Evolutionary conservation across 2,797 vertebrate species (phyloP).

Genomic region (Gymnoscopelus microlampas): DNA sequence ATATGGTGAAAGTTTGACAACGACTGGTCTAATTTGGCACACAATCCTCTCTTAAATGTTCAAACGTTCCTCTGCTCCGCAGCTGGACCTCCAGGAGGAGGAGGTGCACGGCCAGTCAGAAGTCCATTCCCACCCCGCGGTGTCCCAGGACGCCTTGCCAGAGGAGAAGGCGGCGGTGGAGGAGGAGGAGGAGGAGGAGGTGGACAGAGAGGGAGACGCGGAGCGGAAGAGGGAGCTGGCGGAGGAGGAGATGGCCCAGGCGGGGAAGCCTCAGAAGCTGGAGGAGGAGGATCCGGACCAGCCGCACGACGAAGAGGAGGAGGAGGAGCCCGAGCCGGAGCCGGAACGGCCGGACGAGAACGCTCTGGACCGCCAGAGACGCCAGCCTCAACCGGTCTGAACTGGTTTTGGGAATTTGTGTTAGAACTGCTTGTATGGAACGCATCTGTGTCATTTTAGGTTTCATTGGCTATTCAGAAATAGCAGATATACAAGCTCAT

Average conservation of each 20-base stretch:
- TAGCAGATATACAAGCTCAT: too few relatives aligned
- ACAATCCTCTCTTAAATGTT: background rate
- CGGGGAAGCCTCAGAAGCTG: constrained; percentile 88
- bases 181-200: constrained; percentile 53
- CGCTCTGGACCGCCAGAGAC: constrained; percentile 71
- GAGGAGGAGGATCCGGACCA: constrained; percentile 91
- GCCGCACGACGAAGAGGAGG: constrained; percentile 73
- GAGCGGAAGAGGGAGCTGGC: constrained; percentile 88
- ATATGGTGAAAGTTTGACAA: too few relatives aligned
- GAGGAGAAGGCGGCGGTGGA: constrained; percentile 62
- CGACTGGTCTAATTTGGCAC: background rate
- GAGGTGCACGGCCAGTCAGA: constrained; percentile 25
- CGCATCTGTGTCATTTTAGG: too few relatives aligned
- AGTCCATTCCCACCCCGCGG: constrained; percentile 27
- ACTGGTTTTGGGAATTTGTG: background rate
- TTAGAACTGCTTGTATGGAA: too few relatives aligned
- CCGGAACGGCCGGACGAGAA: constrained; percentile 77
- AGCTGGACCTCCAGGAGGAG: constrained; percentile 52
- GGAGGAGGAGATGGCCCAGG: constrained; percentile 95
- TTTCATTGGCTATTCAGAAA: too few relatives aligned
- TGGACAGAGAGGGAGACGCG: constrained; percentile 66
- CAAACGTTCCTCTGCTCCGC: background rate
- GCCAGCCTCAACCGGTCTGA: constrained; percentile 66
- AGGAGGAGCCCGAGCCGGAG: constrained; percentile 66
- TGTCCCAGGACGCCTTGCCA: constrained; percentile 28